Conservation (phyloP, 92 coral and sea anemone species). For the Anthopleura xanthogrammica region DNA sequence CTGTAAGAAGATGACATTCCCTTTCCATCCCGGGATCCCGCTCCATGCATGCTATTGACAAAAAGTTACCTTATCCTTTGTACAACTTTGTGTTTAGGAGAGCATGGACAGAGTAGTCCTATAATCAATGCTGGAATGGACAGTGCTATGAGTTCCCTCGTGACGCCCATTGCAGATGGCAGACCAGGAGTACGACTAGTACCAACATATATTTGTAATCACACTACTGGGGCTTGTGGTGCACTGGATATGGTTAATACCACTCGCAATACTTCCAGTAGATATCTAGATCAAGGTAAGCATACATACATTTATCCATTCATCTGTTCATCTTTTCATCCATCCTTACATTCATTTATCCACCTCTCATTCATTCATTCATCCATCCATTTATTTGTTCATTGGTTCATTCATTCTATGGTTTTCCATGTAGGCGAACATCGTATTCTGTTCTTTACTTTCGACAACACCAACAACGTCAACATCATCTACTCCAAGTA, state of each 20-base stretch:
- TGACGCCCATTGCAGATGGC: not conserved
- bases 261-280: not conserved
- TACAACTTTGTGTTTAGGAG: not conserved
- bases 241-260: not conserved
- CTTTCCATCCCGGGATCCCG: no score
- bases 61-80: no score
- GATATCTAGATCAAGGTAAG: not conserved
- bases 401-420: not conserved
- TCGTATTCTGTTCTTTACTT: slow-evolving; percentile 21
- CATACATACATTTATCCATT: no score
- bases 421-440: not conserved
- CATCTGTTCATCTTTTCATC: not conserved
- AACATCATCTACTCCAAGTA: slow-evolving; percentile 19
- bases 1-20: no score
- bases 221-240: not conserved
- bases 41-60: no score
- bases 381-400: no score
- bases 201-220: not conserved
- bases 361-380: no score
- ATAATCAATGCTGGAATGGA: not conserved
- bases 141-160: not conserved
- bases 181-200: slow-evolving; percentile 6
- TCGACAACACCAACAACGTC: slow-evolving; percentile 32
- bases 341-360: no score
- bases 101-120: not conserved